Evolutionary conservation across 2,888 invertebrate genomes (phyloP).

Genomic region (Prenolepis imparis): DNA sequence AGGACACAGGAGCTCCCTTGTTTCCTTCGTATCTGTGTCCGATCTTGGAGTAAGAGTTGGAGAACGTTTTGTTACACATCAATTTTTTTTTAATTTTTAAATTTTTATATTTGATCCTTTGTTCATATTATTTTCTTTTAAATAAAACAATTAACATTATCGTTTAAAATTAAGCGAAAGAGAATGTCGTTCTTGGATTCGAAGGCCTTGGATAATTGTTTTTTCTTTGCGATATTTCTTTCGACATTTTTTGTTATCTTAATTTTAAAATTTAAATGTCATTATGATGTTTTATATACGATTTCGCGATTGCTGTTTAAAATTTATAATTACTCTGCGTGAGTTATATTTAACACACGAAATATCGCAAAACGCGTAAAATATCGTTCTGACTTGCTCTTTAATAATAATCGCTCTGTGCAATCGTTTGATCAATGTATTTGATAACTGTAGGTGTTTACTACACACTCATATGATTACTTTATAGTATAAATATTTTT

Average conservation of each 20-base stretch:
- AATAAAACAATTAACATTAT: neutral
- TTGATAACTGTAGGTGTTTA: neutral
- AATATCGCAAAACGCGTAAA: neutral
- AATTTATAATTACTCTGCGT: neutral
- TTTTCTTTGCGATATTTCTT: neutral
- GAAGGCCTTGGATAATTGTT: neutral
- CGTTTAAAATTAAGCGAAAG: neutral
- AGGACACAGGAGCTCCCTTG: neutral
- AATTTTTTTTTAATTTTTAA: neutral
- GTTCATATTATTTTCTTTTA: neutral
- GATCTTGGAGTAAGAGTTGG: neutral
- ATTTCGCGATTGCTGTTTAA: neutral
- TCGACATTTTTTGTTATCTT: neutral
- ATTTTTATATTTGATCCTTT: neutral
- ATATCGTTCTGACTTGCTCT: neutral
- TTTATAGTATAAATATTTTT: constrained; percentile 13
- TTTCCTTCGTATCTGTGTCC: neutral
- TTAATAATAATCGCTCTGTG: no score
- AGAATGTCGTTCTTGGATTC: neutral
- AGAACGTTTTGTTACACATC: neutral
- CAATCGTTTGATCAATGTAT: neutral
- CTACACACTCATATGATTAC: neutral
- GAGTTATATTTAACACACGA: neutral
- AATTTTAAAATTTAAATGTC: neutral
- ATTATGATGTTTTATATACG: neutral